Conservation (phyloP, 2,113 vertebrate genomes). For the Heliornis fulica region DNA sequence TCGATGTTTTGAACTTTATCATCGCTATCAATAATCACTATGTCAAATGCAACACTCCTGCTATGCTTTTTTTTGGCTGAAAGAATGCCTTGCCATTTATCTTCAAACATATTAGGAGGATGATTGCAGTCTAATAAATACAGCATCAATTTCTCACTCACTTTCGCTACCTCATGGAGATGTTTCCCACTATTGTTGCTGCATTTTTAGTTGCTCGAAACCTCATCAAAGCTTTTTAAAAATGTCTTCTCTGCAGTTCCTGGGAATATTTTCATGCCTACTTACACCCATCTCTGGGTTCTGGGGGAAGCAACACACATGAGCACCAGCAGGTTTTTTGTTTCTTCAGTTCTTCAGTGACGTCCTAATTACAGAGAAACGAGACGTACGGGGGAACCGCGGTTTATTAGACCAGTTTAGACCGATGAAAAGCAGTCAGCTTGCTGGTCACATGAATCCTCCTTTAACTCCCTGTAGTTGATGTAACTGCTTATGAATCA, state of each 20-base stretch:
- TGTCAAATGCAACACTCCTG: not conserved
- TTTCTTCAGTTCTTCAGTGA: not conserved
- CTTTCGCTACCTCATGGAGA: not conserved
- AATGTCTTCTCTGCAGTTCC: not conserved
- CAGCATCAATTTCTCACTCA: conserved; percentile 32
- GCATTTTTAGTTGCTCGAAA: not conserved
- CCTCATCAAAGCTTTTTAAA: not conserved
- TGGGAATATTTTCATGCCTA: not conserved
- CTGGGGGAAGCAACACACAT: no score
- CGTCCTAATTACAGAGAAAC: not conserved
- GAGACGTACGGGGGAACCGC: not conserved
- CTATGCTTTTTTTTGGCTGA: not conserved
- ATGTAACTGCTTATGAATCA: not conserved
- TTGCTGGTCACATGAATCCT: not conserved
- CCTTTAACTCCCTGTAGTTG: not conserved
- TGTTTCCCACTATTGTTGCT: not conserved
- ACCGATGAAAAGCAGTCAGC: not conserved
- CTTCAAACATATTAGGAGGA: conserved; percentile 9
- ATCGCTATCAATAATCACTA: conserved; percentile 50
- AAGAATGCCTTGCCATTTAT: conserved; percentile 28
- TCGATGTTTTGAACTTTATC: conserved; percentile 67
- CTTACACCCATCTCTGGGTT: no score
- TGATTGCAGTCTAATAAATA: conserved; percentile 55
- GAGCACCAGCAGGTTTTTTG: not conserved
- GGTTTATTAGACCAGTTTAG: not conserved